Evolutionary conservation across 2,888 invertebrate genomes (phyloP).

Genomic region (Mallateleia sp.): DNA sequence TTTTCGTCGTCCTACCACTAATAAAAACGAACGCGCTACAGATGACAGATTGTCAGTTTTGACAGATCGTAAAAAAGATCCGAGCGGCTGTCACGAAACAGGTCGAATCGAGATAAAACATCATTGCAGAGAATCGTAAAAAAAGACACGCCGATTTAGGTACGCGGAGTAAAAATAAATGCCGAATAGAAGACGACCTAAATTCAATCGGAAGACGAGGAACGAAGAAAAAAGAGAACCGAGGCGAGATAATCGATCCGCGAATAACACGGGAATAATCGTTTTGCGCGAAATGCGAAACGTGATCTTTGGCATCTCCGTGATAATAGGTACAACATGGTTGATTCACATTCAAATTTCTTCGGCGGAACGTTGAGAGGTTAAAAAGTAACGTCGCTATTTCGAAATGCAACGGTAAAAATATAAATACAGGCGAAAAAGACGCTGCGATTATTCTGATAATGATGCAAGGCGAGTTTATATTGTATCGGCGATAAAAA

Average conservation of each 20-base stretch:
- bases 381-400: not conserved
- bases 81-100: conserved; percentile 25
- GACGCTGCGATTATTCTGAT: not conserved
- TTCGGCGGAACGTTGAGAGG: not conserved
- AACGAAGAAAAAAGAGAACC: conserved; percentile 18
- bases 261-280: not conserved
- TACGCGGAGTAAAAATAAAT: conserved; percentile 56
- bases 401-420: not conserved
- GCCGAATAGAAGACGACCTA: conserved; percentile 64
- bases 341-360: not conserved
- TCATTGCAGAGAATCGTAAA: conserved; percentile 48
- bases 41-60: conserved; percentile 24
- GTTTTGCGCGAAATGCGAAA: not conserved
- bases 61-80: conserved; percentile 35
- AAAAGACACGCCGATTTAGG: conserved; percentile 57
- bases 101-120: conserved; percentile 17
- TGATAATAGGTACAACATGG: not conserved
- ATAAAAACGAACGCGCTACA: not conserved
- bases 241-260: conserved; percentile 12
- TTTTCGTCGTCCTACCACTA: not conserved
- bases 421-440: conserved; percentile 24
- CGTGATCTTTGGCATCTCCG: not conserved
- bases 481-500: conserved; percentile 37
- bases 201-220: conserved; percentile 39
- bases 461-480: not conserved